phyloP scores from a whole-genome alignment of 2,797 vertebrate genomes.

The Micrastur ruficollis region DNA sequence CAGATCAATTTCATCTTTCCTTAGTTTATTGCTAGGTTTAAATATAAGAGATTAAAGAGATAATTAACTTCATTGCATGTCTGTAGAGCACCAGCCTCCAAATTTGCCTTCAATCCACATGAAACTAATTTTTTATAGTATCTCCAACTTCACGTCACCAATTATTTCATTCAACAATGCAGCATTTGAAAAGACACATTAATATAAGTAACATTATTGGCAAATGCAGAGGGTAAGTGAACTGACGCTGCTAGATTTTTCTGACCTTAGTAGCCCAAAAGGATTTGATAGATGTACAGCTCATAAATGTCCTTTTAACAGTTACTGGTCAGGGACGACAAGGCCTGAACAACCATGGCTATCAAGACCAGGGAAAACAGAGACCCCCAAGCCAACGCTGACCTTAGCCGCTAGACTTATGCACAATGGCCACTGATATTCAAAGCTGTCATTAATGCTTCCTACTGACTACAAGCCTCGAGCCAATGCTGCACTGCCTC shows the following conservation, averaged over 20 bases:
- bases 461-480: not conserved
- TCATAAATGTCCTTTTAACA: not conserved
- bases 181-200: not conserved
- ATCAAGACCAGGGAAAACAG: not conserved
- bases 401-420: not conserved
- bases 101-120: slow-evolving; percentile 11
- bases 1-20: not conserved
- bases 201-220: not conserved
- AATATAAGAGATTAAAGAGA: not conserved
- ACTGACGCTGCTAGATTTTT: not conserved
- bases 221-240: not conserved
- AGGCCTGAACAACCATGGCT: not conserved
- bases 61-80: not conserved
- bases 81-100: not conserved
- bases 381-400: not conserved
- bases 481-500: not conserved
- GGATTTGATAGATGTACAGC: not conserved
- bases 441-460: not conserved
- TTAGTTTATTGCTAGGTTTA: not conserved
- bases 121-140: not conserved
- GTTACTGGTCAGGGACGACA: not conserved
- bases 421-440: not conserved
- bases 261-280: not conserved
- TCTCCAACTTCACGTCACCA: not conserved
- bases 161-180: slow-evolving; percentile 20